Evolutionary conservation across 2,113 vertebrate species (phyloP), one percentile per base, ranked within the genome.

Genomic region (Taxidea taxus): DNA sequence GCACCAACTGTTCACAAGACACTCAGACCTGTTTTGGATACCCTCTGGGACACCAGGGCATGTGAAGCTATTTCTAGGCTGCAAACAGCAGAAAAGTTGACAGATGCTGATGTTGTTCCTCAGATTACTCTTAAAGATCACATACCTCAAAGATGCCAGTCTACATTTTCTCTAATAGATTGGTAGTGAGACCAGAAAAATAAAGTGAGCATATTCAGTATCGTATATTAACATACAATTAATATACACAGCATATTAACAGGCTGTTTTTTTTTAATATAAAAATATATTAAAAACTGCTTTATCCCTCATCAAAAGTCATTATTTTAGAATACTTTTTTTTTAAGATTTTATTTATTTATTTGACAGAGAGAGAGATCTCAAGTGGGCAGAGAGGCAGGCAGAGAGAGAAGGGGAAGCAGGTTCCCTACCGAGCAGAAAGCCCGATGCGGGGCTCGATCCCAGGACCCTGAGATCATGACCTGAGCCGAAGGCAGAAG

Each of bases 71-170:
- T 89, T 91, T 87, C 15, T 20, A 80, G 9, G 2, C 80, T 60
- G 74, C 29, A 85, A 77, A 68, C 23, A 75, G 25, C 37, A 88
- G 54, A 62, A 31, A 66, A 58, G 20, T 1, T 74, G 62, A 87
- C 97, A 96, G 95, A 92, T 92, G 42, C 21, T 94, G 34, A 15
- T n/a, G 8, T 18, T 95, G 31, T 37, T 92, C 31, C 47, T 91
- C 16, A 87, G 68, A 81, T 92, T 87, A 75, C 39, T 91, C 34
- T 56, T 70, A 58, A 86, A 23, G 27, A 92, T 75, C 47, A 56
- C 15, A 80, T 42, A 64, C 47, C n/a, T 87, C 60, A 12, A 74
- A 42, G 47, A 56, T 70, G 16, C 47, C 49, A 80, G 14, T 37
- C 14, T 6, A 6, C 0, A 0, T 70, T 70, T 85, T 27, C 21